Evolutionary conservation across 2,113 vertebrate genomes (phyloP).

Genomic region (Oenanthe oenanthe): DNA sequence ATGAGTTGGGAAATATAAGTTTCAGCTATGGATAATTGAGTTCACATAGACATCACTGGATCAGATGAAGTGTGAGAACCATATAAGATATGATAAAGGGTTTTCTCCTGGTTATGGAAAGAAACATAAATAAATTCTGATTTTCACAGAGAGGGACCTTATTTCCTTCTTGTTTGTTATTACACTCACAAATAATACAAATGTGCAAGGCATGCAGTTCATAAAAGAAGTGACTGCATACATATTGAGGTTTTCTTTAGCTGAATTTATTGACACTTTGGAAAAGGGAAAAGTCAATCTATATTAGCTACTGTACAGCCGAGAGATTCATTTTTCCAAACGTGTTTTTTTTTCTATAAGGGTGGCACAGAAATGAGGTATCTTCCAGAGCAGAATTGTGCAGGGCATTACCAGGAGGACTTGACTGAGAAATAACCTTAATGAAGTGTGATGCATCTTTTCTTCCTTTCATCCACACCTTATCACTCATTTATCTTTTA

Average conservation of each 20-base stretch:
- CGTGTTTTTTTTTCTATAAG: background rate
- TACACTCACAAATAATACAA: background rate
- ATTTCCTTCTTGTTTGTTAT: background rate
- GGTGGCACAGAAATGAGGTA: background rate
- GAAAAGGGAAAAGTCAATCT: background rate
- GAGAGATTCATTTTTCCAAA: background rate
- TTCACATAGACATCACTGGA: background rate
- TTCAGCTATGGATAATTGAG: background rate
- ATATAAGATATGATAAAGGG: background rate
- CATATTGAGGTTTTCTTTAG: background rate
- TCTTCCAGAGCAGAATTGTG: background rate
- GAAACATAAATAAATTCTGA: background rate
- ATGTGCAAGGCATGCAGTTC: accelerated
- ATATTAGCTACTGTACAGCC: background rate
- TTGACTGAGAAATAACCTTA: background rate
- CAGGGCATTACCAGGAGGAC: background rate
- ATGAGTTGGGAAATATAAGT: background rate
- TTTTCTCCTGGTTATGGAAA: background rate
- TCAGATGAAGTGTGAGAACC: background rate
- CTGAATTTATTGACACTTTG: background rate
- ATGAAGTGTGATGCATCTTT: background rate
- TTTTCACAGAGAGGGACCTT: background rate
- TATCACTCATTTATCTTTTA: background rate
- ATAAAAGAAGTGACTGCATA: background rate
- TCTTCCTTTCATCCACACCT: background rate